Evolutionary conservation across 2,888 invertebrate species (phyloP).

Genomic region (Cantharis flavilabris): DNA sequence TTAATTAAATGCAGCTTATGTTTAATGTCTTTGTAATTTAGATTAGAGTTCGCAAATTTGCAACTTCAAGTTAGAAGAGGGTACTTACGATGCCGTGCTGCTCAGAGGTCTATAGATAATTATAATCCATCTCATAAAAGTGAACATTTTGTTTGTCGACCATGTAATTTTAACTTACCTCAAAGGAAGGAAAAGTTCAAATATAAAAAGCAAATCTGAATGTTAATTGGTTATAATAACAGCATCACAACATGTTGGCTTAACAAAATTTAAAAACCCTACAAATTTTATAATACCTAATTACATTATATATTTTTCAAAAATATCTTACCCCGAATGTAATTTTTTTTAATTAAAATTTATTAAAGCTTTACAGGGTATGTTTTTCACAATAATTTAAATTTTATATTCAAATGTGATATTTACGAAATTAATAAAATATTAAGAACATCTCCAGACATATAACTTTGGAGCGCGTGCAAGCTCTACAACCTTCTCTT

Average conservation of each 20-base stretch:
- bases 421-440: neutral
- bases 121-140: neutral
- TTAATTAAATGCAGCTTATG: conserved; percentile 8
- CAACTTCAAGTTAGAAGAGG: conserved; percentile 6
- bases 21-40: conserved; percentile 8
- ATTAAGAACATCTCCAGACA: neutral
- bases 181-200: neutral
- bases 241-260: neutral
- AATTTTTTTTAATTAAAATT: no score
- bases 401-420: no score
- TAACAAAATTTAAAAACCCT: no score
- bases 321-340: neutral
- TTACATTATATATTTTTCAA: neutral
- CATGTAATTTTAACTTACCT: neutral
- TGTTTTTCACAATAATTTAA: no score
- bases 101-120: neutral
- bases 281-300: neutral
- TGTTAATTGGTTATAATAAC: neutral
- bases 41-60: conserved; percentile 5
- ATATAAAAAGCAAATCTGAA: neutral
- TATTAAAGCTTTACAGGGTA: no score
- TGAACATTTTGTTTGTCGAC: neutral
- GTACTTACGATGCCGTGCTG: neutral
- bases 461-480: neutral
- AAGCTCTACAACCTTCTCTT: neutral